These are phyloP conservation scores for Macrostomum lignano DNA, from an alignment of 1,140 invertebrate species.

Conservation along the genomic window DNA sequence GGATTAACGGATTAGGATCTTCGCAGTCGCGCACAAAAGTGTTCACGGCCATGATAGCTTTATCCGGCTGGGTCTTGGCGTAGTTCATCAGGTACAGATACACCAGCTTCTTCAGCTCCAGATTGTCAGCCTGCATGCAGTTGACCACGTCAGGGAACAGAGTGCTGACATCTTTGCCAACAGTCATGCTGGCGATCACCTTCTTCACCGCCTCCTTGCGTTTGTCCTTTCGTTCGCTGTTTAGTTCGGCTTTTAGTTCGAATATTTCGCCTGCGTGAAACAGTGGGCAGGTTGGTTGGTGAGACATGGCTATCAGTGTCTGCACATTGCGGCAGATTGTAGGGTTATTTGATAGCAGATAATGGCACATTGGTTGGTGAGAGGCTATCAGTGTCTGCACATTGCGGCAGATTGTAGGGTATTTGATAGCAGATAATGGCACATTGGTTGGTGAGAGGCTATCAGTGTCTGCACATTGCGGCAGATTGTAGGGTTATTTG, in stretches of 20 bases:
- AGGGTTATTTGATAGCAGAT: too few relatives aligned
- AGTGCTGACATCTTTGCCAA: conserved; percentile 52
- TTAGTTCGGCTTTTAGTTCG: conserved; percentile 88
- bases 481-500: too few relatives aligned
- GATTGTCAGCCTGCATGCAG: conserved; percentile 99
- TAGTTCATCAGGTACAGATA: conserved; percentile 99
- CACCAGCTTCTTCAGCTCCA: conserved; percentile 94
- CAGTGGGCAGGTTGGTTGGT: too few relatives aligned
- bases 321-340: too few relatives aligned
- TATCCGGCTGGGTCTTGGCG: conserved; percentile 96
- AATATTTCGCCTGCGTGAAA: conserved; percentile 86
- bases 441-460: too few relatives aligned
- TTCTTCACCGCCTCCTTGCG: conserved; percentile 99
- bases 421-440: too few relatives aligned
- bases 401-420: too few relatives aligned
- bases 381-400: too few relatives aligned
- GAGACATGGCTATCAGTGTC: too few relatives aligned
- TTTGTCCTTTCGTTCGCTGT: conserved; percentile 98
- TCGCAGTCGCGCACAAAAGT: conserved; percentile 99
- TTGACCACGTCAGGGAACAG: conserved; percentile 96
- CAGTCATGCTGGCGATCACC: conserved; percentile 99
- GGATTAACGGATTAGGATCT: conserved; percentile 91
- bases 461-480: too few relatives aligned
- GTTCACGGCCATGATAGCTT: conserved; percentile 99
- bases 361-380: too few relatives aligned